Conservation (phyloP, 1,140 invertebrate genomes). For the Orchesella cincta region DNA sequence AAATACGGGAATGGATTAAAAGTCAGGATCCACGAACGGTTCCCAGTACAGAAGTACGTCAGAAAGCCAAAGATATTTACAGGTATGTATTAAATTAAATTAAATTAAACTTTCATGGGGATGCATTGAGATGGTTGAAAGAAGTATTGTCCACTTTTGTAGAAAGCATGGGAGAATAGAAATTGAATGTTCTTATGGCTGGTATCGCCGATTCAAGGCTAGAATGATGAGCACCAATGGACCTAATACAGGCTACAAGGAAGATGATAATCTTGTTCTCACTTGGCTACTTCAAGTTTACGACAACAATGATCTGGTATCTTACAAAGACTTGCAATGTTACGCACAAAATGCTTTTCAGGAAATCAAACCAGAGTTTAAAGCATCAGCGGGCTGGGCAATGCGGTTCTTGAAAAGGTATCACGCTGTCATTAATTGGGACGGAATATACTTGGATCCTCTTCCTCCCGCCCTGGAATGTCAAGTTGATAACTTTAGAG, state of each 20-base stretch:
- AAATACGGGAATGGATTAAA: constrained; percentile 39
- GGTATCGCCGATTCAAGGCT: constrained; percentile 50
- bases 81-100: too few relatives aligned
- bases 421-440: constrained; percentile 48
- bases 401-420: constrained; percentile 50
- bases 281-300: constrained; percentile 49
- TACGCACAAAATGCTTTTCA: constrained; percentile 33
- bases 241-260: constrained; percentile 29
- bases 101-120: not conserved
- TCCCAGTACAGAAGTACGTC: constrained; percentile 39
- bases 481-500: constrained; percentile 34
- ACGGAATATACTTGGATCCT: constrained; percentile 29
- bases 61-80: constrained; percentile 48
- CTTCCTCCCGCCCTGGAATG: constrained; percentile 35
- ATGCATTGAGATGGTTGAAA: not conserved
- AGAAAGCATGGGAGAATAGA: constrained; percentile 39
- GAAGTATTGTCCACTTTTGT: constrained; percentile 11
- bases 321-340: constrained; percentile 44
- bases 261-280: constrained; percentile 45
- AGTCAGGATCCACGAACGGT: constrained; percentile 14
- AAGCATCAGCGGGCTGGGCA: constrained; percentile 51
- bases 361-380: constrained; percentile 41
- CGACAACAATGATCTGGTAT: constrained; percentile 47
- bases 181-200: constrained; percentile 53
- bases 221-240: constrained; percentile 32